Evolutionary conservation across 2,888 invertebrate genomes (phyloP).

Genomic region (Brassicogethes aeneus): DNA sequence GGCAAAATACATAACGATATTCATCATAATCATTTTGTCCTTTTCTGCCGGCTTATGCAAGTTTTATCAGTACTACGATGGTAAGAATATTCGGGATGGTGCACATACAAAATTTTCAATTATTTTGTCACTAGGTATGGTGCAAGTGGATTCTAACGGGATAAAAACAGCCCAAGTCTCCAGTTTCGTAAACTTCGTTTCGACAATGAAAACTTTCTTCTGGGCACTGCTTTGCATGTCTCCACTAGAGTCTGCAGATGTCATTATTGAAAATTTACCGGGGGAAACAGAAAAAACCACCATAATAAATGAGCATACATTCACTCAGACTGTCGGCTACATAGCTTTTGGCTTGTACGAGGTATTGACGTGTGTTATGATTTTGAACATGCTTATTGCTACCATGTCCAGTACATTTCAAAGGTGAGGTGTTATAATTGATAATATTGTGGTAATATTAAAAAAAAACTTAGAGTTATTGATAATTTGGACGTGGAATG

Average conservation of each 20-base stretch:
- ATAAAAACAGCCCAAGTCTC: slow-evolving; percentile 49
- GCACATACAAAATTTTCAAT: slow-evolving; percentile 39
- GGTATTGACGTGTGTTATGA: slow-evolving; percentile 61
- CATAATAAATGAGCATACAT: slow-evolving; percentile 48
- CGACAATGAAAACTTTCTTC: slow-evolving; percentile 56
- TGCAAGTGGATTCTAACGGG: slow-evolving; percentile 42
- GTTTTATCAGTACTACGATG: slow-evolving; percentile 58
- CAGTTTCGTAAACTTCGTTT: slow-evolving; percentile 50
- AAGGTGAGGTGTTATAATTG: too few species aligned
- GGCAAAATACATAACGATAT: slow-evolving; percentile 52
- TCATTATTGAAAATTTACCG: slow-evolving; percentile 53
- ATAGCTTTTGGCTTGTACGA: slow-evolving; percentile 59
- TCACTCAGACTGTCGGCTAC: slow-evolving; percentile 59
- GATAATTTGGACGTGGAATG: slow-evolving; percentile 64
- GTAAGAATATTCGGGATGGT: slow-evolving; percentile 42
- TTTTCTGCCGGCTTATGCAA: slow-evolving; percentile 53
- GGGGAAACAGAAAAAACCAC: slow-evolving; percentile 41
- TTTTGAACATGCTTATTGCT: slow-evolving; percentile 72
- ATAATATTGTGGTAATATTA: too few species aligned
- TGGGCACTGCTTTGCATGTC: slow-evolving; percentile 65
- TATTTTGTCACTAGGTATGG: slow-evolving; percentile 18
- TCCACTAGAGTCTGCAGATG: slow-evolving; percentile 54
- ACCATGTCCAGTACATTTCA: slow-evolving; percentile 72
- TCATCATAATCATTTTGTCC: slow-evolving; percentile 49
- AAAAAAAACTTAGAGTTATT: slow-evolving; percentile 46